Base-by-base conservation (phyloP, 2,113 vertebrate species). In the Physeter macrocephalus region DNA sequence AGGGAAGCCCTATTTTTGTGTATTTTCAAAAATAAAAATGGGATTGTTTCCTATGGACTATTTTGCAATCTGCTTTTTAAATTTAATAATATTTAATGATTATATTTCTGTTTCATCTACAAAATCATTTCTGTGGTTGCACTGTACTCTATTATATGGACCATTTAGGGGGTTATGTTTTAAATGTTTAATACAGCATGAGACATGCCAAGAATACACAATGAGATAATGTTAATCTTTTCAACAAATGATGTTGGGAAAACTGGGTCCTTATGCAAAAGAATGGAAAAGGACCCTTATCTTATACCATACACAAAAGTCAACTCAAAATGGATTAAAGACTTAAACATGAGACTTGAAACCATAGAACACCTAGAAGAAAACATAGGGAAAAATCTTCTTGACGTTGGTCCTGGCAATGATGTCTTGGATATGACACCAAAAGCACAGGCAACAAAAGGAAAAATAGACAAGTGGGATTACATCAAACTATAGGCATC, bases 11-110 rank as follows among this genome's bases (percentile, higher is more conserved):
- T 82, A 34, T 62, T 82, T 88, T 39, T 88, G 23, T 31, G 34
- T 88, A 80, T 46, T 93, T 82, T 74, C 39, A 52, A 88, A 81
- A 71, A 72, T 89, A 72, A 77, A 93, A 93, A 78, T 54, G 77
- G n/a, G 52, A 67, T 77, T 31, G 13, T 78, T 67, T 86, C 61
- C 71, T 77, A 67, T 29, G 71, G 36, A n/a, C 49, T 93, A 66
- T 66, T 57, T 64, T 90, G 39, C 17, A 57, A n/a, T 67, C n/a
- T 93, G 36, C 46, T 77, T 86, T 86, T 67, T 20, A 52, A 64
- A 66, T 54, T 77, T 77, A 66, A 75, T 75, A 66, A 66, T 67
- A 41, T 93, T 93, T 54, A 86, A 86, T n/a, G 21, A 49, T 64
- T 41, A 10, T 66, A 62, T 74, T 93, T 93, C 41, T 75, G 6